Base-by-base conservation (phyloP, 2,797 vertebrate species). In the Saguinus oedipus region DNA sequence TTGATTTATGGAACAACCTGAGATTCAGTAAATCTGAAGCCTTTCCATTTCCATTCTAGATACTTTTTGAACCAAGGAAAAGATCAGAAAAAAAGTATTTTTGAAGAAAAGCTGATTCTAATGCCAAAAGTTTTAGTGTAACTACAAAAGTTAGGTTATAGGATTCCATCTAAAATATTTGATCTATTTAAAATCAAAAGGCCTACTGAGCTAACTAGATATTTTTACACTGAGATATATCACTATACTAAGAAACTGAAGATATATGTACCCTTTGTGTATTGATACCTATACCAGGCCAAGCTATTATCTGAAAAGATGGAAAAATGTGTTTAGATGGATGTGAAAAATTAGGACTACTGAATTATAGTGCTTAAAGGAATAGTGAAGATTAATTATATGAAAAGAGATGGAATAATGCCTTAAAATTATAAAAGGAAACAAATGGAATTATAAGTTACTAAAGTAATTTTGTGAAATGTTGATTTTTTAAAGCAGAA, bases 81-180 rank as follows among this genome's bases (percentile, higher is more conserved):
- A 91, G 5, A 95, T 82, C 30, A 95, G 4, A 2, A 94, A 88
- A 94, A 19, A 68, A 68, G 11, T 42, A 79, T 75, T 94, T 92
- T 94, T 48, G 74, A 82, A 94, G 36, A 86, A 94, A 91, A 95
- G 64, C 30, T 70, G 1, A 95, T 90, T 95, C 44, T 93, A 88
- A 82, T 85, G 46, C 94, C 93, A 94, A 95, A 80, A 74, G 46
- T 79, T 76, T 94, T 80, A 88, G 83, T 46, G 14, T 36, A 96
- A 57, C 36, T 72, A 57, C 76, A 53, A 87, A 88, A 95, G 10
- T 82, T 88, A 85, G 42, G 19, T 72, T 12, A 19, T 61, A 87
- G 33, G 59, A 96, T 83, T 95, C n/a, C 89, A 87, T 94, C 22
- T 76, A 96, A 97, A 95, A 89, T 84, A 95, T 78, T 88, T 95